Base-by-base conservation (phyloP, 2,888 invertebrate genomes). In the Xestia xanthographa region DNA sequence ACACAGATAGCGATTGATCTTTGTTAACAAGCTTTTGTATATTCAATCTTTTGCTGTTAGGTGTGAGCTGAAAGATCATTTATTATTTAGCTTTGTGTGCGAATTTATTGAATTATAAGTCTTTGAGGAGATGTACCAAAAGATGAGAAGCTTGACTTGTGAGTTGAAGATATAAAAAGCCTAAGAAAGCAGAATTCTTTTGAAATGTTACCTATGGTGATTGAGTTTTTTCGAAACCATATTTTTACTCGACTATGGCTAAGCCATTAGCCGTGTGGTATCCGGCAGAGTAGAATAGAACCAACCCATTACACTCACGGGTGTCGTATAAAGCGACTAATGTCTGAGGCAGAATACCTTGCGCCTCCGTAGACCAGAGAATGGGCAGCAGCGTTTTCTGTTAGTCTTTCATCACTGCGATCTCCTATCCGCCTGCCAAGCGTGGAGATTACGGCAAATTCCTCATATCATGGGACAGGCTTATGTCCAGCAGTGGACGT, bases 1-100 rank as follows among this genome's bases (percentile, higher is more conserved):
- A 63, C 9, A 26, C 26, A 83, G 75, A 83, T 82, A 86, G 80
- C 77, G 74, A 87, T 82, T 77, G 85, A 86, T 72, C 85, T 78
- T 82, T 84, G 87, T 84, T 86, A 80, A 69, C 60, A 66, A 66
- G 75, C 84, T 74, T 88, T 86, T 88, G 85, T 88, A 79, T 79
- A 78, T 84, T 84, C 76, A 86, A 80, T 86, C 87, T 86, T 71
- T 76, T 86, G 73, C 75, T 70, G 71, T 45, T 77, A 79, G 74
- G 75, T 75, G 79, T 68, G 75, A 82, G 66, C 69, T 77, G 69
- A 78, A 77, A 75, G 58, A 76, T 69, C 77, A 74, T 82, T 84
- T 78, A 48, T 77, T 83, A 74, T 65, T 66, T 67, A n/a, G 45
- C n/a, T 22, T 48, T 72, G 14, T 43, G 65, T 14, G 58, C n/a